Evolutionary conservation across 2,113 vertebrate species (phyloP), one percentile per base, ranked within the genome.

Genomic region (Leptobrachium leishanense): DNA sequence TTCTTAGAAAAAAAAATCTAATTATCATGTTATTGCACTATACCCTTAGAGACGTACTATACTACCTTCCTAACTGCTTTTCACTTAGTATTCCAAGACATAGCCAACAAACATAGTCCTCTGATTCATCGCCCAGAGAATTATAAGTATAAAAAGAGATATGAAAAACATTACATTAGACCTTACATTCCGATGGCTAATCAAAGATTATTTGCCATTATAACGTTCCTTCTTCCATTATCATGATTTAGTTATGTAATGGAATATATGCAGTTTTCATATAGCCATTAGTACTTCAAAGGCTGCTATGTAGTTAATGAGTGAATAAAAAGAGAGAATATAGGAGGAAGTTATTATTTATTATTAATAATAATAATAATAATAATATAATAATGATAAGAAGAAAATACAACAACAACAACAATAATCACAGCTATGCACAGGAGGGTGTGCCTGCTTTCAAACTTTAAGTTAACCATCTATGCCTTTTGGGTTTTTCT

Each of bases 141-240:
- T 1, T 31, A 59, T 46, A 13, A 31, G 46, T 5, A 6, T 59
- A 79, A 13, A 54, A 79, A 41, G 39, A 41, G 12, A 41, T 15
- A 12, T 64, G 64, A 66, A 66, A 72, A 65, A 54, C 31, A 54
- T 43, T 72, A 66, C 40, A 72, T 59, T 72, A 72, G 68, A 65
- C 77, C 44, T 66, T 13, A 72, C 44, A 66, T 53, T 72, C 59
- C 43, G 72, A n/a, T 55, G 40, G 3, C 59, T 55, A 72, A 79
- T 72, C 68, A 72, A 40, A 57, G 43, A 43, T 3, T 66, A 42
- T 66, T 72, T 68, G 40, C 39, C 44, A 67, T 67, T 54, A 72
- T 39, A 12, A 65, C 39, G 43, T 5, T 3, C 43, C 6, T 68
- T 59, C 20, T 71, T 5, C 57, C 39, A 10, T 64, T 50, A 53